phyloP scores from a whole-genome alignment of 2,888 invertebrate genomes.

The Lagria hirta region DNA sequence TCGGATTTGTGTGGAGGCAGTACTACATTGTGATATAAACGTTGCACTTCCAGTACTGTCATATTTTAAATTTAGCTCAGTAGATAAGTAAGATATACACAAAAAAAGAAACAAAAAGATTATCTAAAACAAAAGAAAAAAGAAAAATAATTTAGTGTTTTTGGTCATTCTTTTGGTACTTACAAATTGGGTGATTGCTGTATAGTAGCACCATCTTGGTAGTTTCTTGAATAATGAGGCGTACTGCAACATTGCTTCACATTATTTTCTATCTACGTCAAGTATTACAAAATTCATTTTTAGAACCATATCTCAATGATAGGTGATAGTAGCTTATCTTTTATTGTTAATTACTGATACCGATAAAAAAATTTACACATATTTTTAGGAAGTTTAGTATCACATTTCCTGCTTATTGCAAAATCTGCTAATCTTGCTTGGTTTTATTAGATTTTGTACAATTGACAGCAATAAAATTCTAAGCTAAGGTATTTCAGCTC shows the following conservation, averaged over 20 bases:
- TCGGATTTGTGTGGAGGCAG: too few relatives aligned
- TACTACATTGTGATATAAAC: slow-evolving; percentile 20
- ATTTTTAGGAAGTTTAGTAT: too few relatives aligned
- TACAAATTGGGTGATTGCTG: slow-evolving; percentile 27
- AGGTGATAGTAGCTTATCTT: slow-evolving; percentile 1
- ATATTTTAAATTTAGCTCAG: slow-evolving; percentile 15
- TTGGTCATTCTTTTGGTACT: slow-evolving; percentile 19
- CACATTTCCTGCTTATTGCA: too few relatives aligned
- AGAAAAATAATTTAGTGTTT: slow-evolving; percentile 4
- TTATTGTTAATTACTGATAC: slow-evolving; percentile 1
- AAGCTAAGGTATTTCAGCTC: too few relatives aligned
- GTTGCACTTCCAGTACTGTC: slow-evolving; percentile 2
- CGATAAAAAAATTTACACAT: too few relatives aligned
- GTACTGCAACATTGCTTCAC: slow-evolving; percentile 15
- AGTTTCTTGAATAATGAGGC: slow-evolving; percentile 11
- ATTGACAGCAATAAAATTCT: too few relatives aligned
- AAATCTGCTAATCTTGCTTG: too few relatives aligned
- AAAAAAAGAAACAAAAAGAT: slow-evolving; percentile 19
- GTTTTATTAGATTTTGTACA: too few relatives aligned
- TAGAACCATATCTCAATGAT: too few relatives aligned
- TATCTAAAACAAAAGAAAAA: slow-evolving; percentile 11
- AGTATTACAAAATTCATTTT: too few relatives aligned
- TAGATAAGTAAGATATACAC: slow-evolving; percentile 21
- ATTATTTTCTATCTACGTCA: too few relatives aligned
- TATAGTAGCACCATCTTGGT: slow-evolving; percentile 10